A percentile compares a stretch with the other conserved stretches of the same genome.
Evolutionary conservation across 2,888 invertebrate species (phyloP).

Genomic region (Chymomyza procnemis): DNA sequence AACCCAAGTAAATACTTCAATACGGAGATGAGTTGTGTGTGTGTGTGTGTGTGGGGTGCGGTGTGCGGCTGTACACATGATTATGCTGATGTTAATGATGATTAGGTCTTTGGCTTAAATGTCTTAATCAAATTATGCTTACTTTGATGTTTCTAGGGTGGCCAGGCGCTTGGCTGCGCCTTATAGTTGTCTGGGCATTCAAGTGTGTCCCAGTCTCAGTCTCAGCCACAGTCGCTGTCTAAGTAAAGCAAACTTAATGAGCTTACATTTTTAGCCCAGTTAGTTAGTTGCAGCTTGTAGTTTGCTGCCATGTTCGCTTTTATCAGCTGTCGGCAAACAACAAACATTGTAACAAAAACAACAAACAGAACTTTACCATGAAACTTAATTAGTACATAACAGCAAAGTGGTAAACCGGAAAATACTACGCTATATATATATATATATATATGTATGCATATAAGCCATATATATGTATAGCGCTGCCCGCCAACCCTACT

Average conservation of each 20-base stretch:
- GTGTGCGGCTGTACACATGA: slow-evolving; percentile 39
- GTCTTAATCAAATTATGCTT: slow-evolving; percentile 75
- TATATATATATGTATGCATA: slow-evolving; percentile 28
- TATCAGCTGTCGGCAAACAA: slow-evolving; percentile 53
- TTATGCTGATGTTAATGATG: slow-evolving; percentile 71
- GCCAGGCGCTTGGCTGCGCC: slow-evolving; percentile 16
- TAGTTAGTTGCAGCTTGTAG: slow-evolving; percentile 23
- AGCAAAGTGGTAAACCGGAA: slow-evolving; percentile 66
- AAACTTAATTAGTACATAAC: slow-evolving; percentile 66
- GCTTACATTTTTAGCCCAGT: slow-evolving; percentile 59
- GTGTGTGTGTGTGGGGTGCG: not conserved
- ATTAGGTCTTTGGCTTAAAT: slow-evolving; percentile 72
- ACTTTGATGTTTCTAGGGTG: slow-evolving; percentile 66
- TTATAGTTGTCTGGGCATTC: not conserved
- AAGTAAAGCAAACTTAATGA: slow-evolving; percentile 62
- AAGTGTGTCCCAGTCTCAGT: slow-evolving; percentile 6
- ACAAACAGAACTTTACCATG: slow-evolving; percentile 43
- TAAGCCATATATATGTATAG: slow-evolving; percentile 11
- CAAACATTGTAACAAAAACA: slow-evolving; percentile 21
- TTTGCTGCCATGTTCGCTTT: slow-evolving; percentile 39
- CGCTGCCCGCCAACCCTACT: not conserved
- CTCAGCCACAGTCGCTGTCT: not conserved
- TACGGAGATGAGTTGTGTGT: not conserved
- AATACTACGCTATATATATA: slow-evolving; percentile 10
- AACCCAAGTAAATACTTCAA: not conserved